Evolutionary conservation across 2,888 invertebrate genomes (phyloP).

Genomic region (Oligia latruncula): DNA sequence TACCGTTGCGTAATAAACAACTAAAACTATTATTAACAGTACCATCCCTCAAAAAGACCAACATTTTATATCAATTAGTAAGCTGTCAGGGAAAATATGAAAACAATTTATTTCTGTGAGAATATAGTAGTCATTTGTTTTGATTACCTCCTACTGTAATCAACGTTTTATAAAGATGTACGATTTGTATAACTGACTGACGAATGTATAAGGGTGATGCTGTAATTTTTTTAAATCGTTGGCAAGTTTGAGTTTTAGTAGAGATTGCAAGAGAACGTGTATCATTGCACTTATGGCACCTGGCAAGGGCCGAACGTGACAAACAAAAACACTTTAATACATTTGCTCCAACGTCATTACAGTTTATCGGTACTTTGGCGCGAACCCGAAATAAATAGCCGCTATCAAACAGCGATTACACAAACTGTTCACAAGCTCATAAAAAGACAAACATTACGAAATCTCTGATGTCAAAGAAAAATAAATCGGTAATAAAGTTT

Average conservation of each 20-base stretch:
- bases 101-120: conserved; percentile 56
- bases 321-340: conserved; percentile 76
- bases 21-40: conserved; percentile 50
- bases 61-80: conserved; percentile 72
- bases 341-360: conserved; percentile 81
- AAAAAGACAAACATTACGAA: conserved; percentile 84
- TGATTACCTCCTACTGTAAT: conserved; percentile 53
- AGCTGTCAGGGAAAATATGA: conserved; percentile 56
- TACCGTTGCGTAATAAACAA: conserved; percentile 30
- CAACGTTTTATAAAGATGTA: conserved; percentile 30
- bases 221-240: neutral
- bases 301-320: conserved; percentile 61
- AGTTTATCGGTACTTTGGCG: conserved; percentile 81
- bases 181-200: conserved; percentile 17
- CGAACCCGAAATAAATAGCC: conserved; percentile 82
- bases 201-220: conserved; percentile 6
- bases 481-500: conserved; percentile 83
- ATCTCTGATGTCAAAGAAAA: conserved; percentile 85
- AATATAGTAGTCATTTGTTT: conserved; percentile 57
- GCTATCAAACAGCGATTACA: conserved; percentile 86
- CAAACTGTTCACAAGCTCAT: conserved; percentile 86
- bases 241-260: neutral
- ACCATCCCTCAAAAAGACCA: conserved; percentile 46
- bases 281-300: conserved; percentile 52
- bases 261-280: neutral